These are phyloP conservation scores for Chaetops frenatus DNA, from an alignment of 2,113 vertebrate species.

Conservation along the genomic window DNA sequence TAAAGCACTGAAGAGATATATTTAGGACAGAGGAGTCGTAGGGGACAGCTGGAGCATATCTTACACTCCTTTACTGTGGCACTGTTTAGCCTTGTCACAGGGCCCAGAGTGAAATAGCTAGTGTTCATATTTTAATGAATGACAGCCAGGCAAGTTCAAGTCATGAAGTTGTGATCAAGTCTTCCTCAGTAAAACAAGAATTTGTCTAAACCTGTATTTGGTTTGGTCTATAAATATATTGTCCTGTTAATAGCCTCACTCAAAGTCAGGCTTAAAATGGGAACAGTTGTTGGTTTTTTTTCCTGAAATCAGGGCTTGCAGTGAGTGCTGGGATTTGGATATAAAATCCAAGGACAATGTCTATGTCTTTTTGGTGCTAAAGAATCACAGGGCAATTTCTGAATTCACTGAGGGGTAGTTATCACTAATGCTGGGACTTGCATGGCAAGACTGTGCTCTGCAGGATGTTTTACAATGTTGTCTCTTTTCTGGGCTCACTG, in stretches of 20 bases:
- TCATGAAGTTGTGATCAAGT: neutral
- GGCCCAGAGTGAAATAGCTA: neutral
- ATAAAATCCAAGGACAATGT: neutral
- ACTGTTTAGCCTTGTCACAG: neutral
- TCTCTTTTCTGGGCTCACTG: constrained; percentile 4
- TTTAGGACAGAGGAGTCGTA: neutral
- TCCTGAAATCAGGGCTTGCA: neutral
- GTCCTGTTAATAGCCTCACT: neutral
- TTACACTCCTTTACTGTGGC: neutral
- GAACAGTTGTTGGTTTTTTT: neutral
- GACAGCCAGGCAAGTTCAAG: neutral
- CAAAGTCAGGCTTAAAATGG: neutral
- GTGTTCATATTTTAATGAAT: neutral
- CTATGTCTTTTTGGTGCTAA: neutral
- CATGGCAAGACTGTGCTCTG: neutral
- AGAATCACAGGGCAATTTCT: neutral
- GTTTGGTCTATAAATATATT: constrained; percentile 22
- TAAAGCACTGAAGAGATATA: constrained; percentile 21
- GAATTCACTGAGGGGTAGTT: neutral
- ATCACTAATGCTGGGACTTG: neutral
- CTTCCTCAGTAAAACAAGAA: neutral
- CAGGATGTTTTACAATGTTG: neutral
- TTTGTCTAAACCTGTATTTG: neutral
- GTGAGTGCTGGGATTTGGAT: neutral
- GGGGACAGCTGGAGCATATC: constrained; percentile 25